Evolutionary conservation across 2,113 vertebrate genomes (phyloP).

Genomic region (Sterna hirundo): DNA sequence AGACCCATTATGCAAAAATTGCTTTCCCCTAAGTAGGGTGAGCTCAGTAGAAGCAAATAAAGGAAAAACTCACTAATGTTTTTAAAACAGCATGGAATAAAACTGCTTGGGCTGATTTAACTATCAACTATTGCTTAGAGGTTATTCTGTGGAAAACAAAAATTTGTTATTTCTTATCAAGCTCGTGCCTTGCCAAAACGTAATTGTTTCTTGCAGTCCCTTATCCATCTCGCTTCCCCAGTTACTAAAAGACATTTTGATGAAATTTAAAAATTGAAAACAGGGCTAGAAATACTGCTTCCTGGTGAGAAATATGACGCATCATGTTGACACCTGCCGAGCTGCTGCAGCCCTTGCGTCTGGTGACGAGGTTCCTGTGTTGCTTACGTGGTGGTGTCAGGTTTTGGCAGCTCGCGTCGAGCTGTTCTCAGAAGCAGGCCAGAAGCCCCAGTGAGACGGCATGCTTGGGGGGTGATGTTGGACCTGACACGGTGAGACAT

Average conservation of each 20-base stretch:
- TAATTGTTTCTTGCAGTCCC: not conserved
- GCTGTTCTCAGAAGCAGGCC: not conserved
- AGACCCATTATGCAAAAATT: not conserved
- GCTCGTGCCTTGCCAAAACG: fast-evolving
- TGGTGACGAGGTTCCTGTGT: not conserved
- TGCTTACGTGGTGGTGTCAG: too few relatives aligned
- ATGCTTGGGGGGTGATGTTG: fast-evolving
- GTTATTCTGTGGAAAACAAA: not conserved
- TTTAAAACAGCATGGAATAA: not conserved
- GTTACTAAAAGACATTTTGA: not conserved
- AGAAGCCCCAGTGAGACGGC: fast-evolving
- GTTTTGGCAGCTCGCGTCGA: not conserved
- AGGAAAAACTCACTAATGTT: not conserved
- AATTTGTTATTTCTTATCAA: not conserved
- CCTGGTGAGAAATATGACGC: not conserved
- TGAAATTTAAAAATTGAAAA: not conserved
- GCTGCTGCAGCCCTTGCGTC: not conserved
- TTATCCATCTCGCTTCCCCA: not conserved
- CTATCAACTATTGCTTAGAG: not conserved
- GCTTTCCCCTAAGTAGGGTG: not conserved
- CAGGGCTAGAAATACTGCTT: not conserved
- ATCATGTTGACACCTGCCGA: not conserved
- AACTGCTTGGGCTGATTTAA: not conserved
- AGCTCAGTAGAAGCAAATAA: not conserved
- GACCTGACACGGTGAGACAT: too few relatives aligned